phyloP scores from a whole-genome alignment of 2,797 vertebrate genomes.

The Channa striata region DNA sequence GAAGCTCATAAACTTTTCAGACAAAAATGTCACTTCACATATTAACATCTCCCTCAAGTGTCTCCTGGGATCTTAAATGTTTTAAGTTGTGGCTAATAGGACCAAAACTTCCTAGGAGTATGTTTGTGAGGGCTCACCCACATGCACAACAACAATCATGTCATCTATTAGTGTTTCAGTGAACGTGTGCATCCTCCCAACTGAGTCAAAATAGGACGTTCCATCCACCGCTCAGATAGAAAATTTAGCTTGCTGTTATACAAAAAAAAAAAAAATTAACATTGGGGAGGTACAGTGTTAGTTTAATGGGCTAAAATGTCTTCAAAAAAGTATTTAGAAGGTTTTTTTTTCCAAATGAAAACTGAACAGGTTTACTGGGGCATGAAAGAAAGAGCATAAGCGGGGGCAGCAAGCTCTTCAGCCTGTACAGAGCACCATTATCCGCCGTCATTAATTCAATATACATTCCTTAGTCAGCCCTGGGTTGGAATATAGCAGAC shows the following conservation, averaged over 20 bases:
- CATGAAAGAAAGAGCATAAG: constrained; percentile 82
- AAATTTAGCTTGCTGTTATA: constrained; percentile 79
- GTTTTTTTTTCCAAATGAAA: constrained; percentile 68
- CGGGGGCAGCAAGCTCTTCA: constrained; percentile 74
- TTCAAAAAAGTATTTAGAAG: constrained; percentile 86
- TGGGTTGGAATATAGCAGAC: constrained; percentile 72
- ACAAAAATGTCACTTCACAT: constrained; percentile 71
- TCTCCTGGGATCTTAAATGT: constrained; percentile 67
- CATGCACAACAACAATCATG: constrained; percentile 64
- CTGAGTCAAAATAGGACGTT: constrained; percentile 81
- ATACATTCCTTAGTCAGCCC: constrained; percentile 79
- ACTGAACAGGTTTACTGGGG: constrained; percentile 84
- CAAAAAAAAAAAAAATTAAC: constrained; percentile 85
- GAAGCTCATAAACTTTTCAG: constrained; percentile 68
- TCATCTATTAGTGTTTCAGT: constrained; percentile 79
- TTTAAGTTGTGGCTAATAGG: constrained; percentile 81
- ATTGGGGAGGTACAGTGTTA: constrained; percentile 77
- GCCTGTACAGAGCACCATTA: constrained; percentile 79
- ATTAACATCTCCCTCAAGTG: constrained; percentile 61
- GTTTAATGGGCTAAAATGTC: constrained; percentile 85
- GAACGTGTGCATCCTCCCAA: constrained; percentile 73
- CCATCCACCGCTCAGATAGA: constrained; percentile 78
- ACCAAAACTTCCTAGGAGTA: constrained; percentile 60
- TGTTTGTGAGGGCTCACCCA: constrained; percentile 13
- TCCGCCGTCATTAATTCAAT: constrained; percentile 84